phyloP scores from a whole-genome alignment of 2,113 vertebrate genomes.

The Istiophorus platypterus region DNA sequence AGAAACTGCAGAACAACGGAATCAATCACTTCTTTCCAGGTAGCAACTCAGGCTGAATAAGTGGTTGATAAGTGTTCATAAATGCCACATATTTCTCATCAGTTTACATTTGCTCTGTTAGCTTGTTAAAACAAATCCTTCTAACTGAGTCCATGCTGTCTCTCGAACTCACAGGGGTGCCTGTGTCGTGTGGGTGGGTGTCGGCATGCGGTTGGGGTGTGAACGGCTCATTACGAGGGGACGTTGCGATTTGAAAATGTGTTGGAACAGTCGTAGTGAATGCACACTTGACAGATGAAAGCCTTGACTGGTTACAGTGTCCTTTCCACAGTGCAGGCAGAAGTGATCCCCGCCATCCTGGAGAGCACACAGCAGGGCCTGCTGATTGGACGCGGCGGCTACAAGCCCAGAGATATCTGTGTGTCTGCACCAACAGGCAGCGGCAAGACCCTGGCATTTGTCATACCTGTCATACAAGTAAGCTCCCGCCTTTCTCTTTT shows the following conservation, averaged over 20 bases:
- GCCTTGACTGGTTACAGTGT: not conserved
- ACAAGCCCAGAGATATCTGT: slow-evolving; percentile 91
- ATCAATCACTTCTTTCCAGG: slow-evolving; percentile 93
- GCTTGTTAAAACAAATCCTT: not conserved
- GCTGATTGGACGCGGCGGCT: slow-evolving; percentile 89
- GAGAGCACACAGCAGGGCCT: slow-evolving; percentile 83
- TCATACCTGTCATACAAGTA: slow-evolving; percentile 95
- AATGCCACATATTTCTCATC: not conserved
- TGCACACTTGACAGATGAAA: not conserved
- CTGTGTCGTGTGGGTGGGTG: not conserved
- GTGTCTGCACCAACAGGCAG: slow-evolving; percentile 97
- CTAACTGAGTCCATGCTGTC: not conserved
- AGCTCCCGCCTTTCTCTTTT: slow-evolving; percentile 4
- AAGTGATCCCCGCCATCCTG: slow-evolving; percentile 94
- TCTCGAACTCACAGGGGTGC: no score
- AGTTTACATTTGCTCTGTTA: not conserved
- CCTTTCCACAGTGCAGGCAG: slow-evolving; percentile 88
- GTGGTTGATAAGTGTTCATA: no score
- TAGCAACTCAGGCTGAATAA: slow-evolving; percentile 54
- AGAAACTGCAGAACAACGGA: slow-evolving; percentile 86
- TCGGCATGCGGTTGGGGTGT: not conserved
- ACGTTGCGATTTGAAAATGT: not conserved
- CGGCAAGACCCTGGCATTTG: slow-evolving; percentile 94
- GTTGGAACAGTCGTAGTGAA: not conserved
- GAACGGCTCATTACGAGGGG: not conserved